phyloP scores from a whole-genome alignment of 1,140 invertebrate genomes.

The Bradynema listronoti region DNA sequence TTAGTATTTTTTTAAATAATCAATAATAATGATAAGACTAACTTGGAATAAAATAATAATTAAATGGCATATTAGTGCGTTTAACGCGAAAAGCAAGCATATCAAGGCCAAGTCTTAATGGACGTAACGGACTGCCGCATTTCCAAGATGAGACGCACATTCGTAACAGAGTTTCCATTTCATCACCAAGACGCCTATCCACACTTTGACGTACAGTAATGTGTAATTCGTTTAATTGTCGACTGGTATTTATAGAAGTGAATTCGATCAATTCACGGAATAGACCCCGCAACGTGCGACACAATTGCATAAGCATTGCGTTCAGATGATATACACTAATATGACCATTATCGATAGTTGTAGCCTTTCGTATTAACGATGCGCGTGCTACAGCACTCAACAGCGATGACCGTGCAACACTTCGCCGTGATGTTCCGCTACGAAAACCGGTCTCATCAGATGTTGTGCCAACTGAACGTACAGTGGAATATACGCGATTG shows the following conservation, averaged over 20 bases:
- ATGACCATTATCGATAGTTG: too few species aligned
- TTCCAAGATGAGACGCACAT: neutral
- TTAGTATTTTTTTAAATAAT: conserved; percentile 9
- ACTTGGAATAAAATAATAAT: conserved; percentile 14
- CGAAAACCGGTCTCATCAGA: too few species aligned
- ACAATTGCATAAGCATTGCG: too few species aligned
- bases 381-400: too few species aligned
- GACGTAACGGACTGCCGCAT: conserved; percentile 4
- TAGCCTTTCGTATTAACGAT: too few species aligned
- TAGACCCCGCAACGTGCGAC: neutral
- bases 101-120: conserved; percentile 16
- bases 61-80: conserved; percentile 8
- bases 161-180: neutral
- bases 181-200: conserved; percentile 9
- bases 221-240: conserved; percentile 7
- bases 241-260: conserved; percentile 2
- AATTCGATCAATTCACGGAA: conserved; percentile 1
- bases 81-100: conserved; percentile 17
- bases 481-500: too few species aligned
- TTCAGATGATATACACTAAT: too few species aligned
- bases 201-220: conserved; percentile 11
- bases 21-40: neutral
- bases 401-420: too few species aligned
- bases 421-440: too few species aligned
- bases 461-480: too few species aligned